A percentile compares a stretch with the other conserved stretches of the same genome.
Conservation (phyloP, 2,113 vertebrate genomes). For the Istiophorus platypterus region DNA sequence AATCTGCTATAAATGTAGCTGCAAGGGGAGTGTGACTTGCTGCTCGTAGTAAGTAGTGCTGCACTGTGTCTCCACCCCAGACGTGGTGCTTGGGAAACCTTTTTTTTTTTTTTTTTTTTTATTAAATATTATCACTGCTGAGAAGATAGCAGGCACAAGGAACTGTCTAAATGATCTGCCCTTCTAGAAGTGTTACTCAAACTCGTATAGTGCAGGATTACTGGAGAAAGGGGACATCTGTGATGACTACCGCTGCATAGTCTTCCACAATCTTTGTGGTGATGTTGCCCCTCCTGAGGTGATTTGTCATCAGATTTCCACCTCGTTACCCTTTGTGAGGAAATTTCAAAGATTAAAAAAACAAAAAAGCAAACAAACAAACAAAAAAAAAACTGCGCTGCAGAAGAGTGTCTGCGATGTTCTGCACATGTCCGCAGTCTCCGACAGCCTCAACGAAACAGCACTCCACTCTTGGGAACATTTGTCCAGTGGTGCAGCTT, state of each 20-base stretch:
- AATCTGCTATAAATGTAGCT: slow-evolving; percentile 60
- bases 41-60: slow-evolving; percentile 35
- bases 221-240: slow-evolving; percentile 10
- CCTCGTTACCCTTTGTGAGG: slow-evolving; percentile 4
- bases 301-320: slow-evolving; percentile 10
- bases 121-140: neutral
- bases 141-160: slow-evolving; percentile 29
- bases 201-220: slow-evolving; percentile 5
- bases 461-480: slow-evolving; percentile 38
- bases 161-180: slow-evolving; percentile 16
- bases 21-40: slow-evolving; percentile 37
- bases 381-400: slow-evolving; percentile 9
- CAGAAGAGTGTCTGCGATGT: slow-evolving; percentile 18
- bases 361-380: too few species aligned
- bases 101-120: slow-evolving; percentile 10
- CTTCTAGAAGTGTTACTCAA: neutral
- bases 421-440: slow-evolving; percentile 21
- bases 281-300: slow-evolving; percentile 24
- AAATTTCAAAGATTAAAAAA: slow-evolving; percentile 25
- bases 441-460: slow-evolving; percentile 36
- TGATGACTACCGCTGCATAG: slow-evolving; percentile 28
- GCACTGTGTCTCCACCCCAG: slow-evolving; percentile 23
- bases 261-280: slow-evolving; percentile 51
- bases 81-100: neutral
- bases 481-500: slow-evolving; percentile 37